These are phyloP conservation scores for Diarsia rubi DNA, from an alignment of 2,888 invertebrate genomes.

Conservation along the genomic window DNA sequence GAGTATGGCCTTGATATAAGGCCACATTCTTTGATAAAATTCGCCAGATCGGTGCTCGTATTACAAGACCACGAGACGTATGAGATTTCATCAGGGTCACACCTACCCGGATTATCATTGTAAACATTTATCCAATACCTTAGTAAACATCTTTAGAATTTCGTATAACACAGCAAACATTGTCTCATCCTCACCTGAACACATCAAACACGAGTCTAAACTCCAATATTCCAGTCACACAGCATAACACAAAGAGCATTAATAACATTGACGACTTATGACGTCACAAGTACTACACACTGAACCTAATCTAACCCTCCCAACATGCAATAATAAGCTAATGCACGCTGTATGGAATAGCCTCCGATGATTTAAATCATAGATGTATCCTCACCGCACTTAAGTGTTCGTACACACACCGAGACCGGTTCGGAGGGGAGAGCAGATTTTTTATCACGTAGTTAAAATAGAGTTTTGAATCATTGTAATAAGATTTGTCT, in stretches of 20 bases:
- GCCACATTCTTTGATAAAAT: background rate
- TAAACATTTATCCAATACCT: background rate
- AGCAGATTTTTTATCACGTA: too few relatives aligned
- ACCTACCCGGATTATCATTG: background rate
- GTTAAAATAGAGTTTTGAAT: too few relatives aligned
- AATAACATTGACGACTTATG: conserved; percentile 37
- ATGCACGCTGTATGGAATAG: conserved; percentile 41
- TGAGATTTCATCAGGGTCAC: background rate
- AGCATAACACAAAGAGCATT: conserved; percentile 44
- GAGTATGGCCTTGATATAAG: background rate
- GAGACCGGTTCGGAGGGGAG: too few relatives aligned
- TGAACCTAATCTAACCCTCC: conserved; percentile 49
- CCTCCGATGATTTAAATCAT: background rate
- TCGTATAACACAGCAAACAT: background rate
- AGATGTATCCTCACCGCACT: background rate
- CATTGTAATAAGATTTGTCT: too few relatives aligned
- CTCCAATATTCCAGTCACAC: background rate
- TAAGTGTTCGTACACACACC: too few relatives aligned
- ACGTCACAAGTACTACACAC: conserved; percentile 39
- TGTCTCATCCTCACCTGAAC: background rate
- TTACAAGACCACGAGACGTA: background rate
- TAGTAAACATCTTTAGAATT: background rate
- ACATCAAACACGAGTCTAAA: background rate
- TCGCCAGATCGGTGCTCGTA: background rate
- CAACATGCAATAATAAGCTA: conserved; percentile 59